phyloP scores from a whole-genome alignment of 2,888 invertebrate species.

The Andricus quercusramuli region DNA sequence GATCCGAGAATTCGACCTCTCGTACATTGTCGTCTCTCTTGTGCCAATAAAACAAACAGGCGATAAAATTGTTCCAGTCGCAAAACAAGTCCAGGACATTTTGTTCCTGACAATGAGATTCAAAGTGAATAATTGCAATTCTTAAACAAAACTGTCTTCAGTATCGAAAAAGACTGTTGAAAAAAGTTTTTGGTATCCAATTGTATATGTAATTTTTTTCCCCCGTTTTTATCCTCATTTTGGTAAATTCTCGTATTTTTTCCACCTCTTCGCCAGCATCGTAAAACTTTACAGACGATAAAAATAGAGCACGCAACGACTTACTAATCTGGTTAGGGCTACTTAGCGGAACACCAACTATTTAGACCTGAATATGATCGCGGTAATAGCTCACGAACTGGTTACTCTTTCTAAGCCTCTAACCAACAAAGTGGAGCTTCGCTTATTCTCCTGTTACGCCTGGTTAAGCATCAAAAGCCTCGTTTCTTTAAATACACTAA shows the following conservation, averaged over 20 bases:
- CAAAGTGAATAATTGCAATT: neutral
- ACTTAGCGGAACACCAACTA: slow-evolving; percentile 78
- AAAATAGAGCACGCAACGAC: slow-evolving; percentile 78
- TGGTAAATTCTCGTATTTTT: neutral
- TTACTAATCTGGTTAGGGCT: slow-evolving; percentile 78
- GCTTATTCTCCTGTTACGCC: slow-evolving; percentile 46
- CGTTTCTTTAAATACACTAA: slow-evolving; percentile 74
- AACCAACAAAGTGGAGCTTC: slow-evolving; percentile 49
- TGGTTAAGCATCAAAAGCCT: slow-evolving; percentile 49
- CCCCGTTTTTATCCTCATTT: neutral
- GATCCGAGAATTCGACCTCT: slow-evolving; percentile 39
- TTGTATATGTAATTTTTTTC: neutral
- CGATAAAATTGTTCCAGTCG: slow-evolving; percentile 22
- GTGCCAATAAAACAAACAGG: slow-evolving; percentile 40
- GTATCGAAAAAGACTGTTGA: neutral
- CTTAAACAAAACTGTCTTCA: neutral
- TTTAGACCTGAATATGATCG: slow-evolving; percentile 75
- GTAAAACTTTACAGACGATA: slow-evolving; percentile 63
- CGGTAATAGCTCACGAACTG: slow-evolving; percentile 51
- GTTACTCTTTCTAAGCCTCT: slow-evolving; percentile 44
- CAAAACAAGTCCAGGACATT: neutral
- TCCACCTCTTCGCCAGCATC: slow-evolving; percentile 12
- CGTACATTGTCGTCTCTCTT: slow-evolving; percentile 3
- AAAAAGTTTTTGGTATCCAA: too few species aligned
- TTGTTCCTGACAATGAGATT: neutral